Base-by-base conservation (phyloP, 2,113 vertebrate genomes). In the Eublepharis macularius region DNA sequence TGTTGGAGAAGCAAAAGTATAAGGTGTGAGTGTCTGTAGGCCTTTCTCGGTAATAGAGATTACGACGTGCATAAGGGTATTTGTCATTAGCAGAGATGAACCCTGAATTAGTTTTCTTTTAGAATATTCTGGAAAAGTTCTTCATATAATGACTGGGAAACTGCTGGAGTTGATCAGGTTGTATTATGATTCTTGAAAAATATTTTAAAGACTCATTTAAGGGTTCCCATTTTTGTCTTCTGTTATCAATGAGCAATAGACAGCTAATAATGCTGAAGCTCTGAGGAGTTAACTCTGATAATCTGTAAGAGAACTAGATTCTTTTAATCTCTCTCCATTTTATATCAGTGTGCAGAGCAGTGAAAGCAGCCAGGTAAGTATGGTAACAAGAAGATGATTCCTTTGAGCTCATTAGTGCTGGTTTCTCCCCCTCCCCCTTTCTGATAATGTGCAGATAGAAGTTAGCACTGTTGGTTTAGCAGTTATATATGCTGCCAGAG, bases 11-110 rank as follows among this genome's bases (percentile, higher is more conserved):
- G 7, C n/a, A 24, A 36, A 36, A 21, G 17, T 21, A 51, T 39
- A 24, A 13, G 5, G 21, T 49, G 45, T n/a, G n/a, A n/a, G n/a
- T 51, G 65, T 66, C n/a, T 69, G 6, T n/a, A 36, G 45, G 41
- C 1, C 7, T 83, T 89, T 11, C 29, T 89, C 26, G 16, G 0
- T 88, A 63, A 81, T 26, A 90, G 81, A 34, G 85, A 45, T 16
- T 36, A 19, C 0, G 2, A 65, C 49, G 45, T 54, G 2, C 57
- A 26, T 4, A 1, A 80, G 49, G 75, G 26, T 81, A 21, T 72
- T 66, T 65, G 16, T 66, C 8, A 1, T 8, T 21, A 8, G 24
- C 21, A 85, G 8, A 80, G 13, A 13, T 14, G 11, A 60, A 7
- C 21, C 57, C 24, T 57, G 21, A 24, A 57, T 24, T 57, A 57